Base-by-base conservation (phyloP, 1,140 invertebrate genomes). In the Oncopodura yosiiana region DNA sequence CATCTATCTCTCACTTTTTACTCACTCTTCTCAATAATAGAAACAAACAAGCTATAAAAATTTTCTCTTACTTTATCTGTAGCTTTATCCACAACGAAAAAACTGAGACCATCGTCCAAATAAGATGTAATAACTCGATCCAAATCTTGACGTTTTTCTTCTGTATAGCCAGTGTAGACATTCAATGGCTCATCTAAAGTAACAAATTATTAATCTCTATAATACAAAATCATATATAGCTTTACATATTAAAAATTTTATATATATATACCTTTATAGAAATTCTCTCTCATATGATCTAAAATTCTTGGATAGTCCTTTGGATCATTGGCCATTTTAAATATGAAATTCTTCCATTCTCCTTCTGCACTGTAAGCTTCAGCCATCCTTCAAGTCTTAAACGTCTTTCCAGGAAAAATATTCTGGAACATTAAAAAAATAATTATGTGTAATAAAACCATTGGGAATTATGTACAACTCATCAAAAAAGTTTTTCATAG, bases 261-360 rank as follows among this genome's bases (percentile, higher is more conserved):
- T 45, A 55, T 49, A 34, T 55, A 44, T 3, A 26, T 36, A 16
- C 24, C 24, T 49, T 55, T 55, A 23, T 54, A 54, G 27, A 46
- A 58, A 50, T 37, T 48, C 2, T 29, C 32, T 27, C 56, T 36
- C 19, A 58, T 27, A 29, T 46, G 45, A 2, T 49, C 37, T 14
- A 53, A 18, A 19, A 58, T 48, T 2, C 23, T 19, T 4, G 34
- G 44, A 34, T 46, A 52, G 30, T 58, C 51, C n/a, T 53, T 44
- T 27, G 50, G 36, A 12, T 48, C 44, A n/a, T n/a, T n/a, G 4
- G 44, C 49, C 11, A 51, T 16, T 53, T 58, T 58, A 26, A 58
- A 58, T 19, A 41, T 46, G 39, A 58, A 58, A 23, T 53, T 53
- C 27, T 58, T 58, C 56, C 56, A 58, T 19, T 43, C 39, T 16